Percentiles rank a stretch among this genome's conserved stretches.
Conservation (phyloP, 2,888 invertebrate species). For the Caenorhabditis sp. region DNA sequence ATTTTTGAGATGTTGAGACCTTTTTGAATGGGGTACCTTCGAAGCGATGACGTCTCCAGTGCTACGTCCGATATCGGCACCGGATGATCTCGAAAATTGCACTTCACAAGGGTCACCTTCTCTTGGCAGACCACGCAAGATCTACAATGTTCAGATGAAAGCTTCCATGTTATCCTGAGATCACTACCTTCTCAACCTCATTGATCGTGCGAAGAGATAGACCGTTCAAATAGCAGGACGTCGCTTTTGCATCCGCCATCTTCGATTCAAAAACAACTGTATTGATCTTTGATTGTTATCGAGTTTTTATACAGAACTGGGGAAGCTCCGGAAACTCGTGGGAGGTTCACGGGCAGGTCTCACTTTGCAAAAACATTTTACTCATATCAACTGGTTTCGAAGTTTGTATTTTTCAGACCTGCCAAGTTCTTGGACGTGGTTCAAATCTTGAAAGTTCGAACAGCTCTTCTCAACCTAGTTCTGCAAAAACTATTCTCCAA, state of each 20-base stretch:
- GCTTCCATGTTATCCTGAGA: no score
- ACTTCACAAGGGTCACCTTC: slow-evolving; percentile 44
- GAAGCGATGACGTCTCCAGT: slow-evolving; percentile 54
- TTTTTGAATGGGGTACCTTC: not conserved
- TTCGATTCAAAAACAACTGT: no score
- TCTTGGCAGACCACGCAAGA: slow-evolving; percentile 42
- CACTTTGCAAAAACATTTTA: not conserved
- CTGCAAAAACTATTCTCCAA: not conserved
- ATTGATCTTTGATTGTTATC: no score
- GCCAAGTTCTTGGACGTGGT: not conserved
- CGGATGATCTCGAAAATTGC: slow-evolving; percentile 34
- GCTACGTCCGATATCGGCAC: slow-evolving; percentile 22
- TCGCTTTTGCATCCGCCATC: slow-evolving; percentile 56
- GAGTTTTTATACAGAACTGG: no score
- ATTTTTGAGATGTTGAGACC: not conserved
- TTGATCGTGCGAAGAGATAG: slow-evolving; percentile 54
- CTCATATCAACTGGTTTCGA: no score
- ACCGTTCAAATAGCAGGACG: slow-evolving; percentile 56
- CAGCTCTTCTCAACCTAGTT: not conserved
- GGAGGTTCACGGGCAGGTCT: no score
- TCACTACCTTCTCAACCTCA: slow-evolving; percentile 57
- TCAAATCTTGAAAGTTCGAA: no score
- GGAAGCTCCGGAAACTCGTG: no score
- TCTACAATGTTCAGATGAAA: no score
- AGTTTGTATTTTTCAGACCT: slow-evolving; percentile 20